Percentiles rank a stretch among this genome's conserved stretches.
Evolutionary conservation across 2,888 invertebrate genomes (phyloP).

Genomic region (Drosophila diplacantha): DNA sequence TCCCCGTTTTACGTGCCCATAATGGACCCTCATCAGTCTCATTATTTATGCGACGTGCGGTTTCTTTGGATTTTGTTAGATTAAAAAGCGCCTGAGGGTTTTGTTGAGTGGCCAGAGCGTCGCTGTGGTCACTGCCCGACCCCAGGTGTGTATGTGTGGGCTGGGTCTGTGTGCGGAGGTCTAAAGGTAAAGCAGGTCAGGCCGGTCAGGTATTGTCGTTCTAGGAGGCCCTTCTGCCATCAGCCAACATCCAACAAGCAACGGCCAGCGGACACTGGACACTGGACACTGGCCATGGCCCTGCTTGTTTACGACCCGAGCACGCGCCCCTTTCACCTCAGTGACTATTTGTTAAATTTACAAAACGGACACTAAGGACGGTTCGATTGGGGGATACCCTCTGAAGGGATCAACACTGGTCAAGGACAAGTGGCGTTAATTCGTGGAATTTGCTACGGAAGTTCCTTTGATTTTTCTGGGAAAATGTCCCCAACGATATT

Average conservation of each 20-base stretch:
- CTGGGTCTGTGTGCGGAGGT: slow-evolving; percentile 26
- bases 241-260: slow-evolving; percentile 7
- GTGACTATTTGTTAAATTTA: slow-evolving; percentile 71
- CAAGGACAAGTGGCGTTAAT: slow-evolving; percentile 38
- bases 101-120: slow-evolving; percentile 66
- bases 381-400: slow-evolving; percentile 45
- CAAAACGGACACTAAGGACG: slow-evolving; percentile 53
- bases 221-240: slow-evolving; percentile 26
- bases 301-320: slow-evolving; percentile 63
- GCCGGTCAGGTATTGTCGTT: slow-evolving; percentile 70
- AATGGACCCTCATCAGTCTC: slow-evolving; percentile 75
- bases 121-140: slow-evolving; percentile 61
- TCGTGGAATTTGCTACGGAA: slow-evolving; percentile 2
- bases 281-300: slow-evolving; percentile 30
- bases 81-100: slow-evolving; percentile 73
- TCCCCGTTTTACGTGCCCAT: slow-evolving; percentile 66
- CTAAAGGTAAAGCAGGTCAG: slow-evolving; percentile 66
- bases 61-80: slow-evolving; percentile 75
- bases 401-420: slow-evolving; percentile 9
- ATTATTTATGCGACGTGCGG: slow-evolving; percentile 74
- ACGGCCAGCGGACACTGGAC: background rate
- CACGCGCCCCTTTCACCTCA: slow-evolving; percentile 66
- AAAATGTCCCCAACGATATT: background rate
- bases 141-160: slow-evolving; percentile 13
- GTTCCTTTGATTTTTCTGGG: background rate